Conservation (phyloP, 2,888 invertebrate genomes). For the Sicus ferrugineus region DNA sequence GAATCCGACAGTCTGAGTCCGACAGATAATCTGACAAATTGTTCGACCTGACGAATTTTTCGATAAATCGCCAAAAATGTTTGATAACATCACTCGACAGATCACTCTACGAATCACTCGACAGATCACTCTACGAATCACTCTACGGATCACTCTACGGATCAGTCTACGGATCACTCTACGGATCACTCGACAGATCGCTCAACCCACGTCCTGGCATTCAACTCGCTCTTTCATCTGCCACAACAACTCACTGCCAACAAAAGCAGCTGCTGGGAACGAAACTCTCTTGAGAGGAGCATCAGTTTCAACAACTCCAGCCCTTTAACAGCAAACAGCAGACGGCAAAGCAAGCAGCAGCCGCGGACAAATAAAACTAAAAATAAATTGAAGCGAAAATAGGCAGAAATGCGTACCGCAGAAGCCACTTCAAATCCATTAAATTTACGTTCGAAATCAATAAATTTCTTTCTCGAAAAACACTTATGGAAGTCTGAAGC, state of each 20-base stretch:
- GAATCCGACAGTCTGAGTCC: too few species aligned
- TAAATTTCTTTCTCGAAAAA: slow-evolving; percentile 38
- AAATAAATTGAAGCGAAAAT: slow-evolving; percentile 22
- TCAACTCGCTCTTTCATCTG: slow-evolving; percentile 1
- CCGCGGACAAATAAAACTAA: not conserved
- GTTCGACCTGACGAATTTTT: too few species aligned
- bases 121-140: not conserved
- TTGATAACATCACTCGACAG: too few species aligned
- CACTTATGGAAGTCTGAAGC: slow-evolving; percentile 31
- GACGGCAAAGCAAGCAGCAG: not conserved
- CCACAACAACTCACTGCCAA: not conserved
- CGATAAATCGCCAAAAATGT: too few species aligned
- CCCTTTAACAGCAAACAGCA: slow-evolving; percentile 18
- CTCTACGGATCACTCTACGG: not conserved
- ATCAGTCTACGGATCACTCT: not conserved
- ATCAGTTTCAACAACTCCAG: slow-evolving; percentile 24
- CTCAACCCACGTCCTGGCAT: not conserved
- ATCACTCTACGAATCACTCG: not conserved
- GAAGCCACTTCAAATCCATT: slow-evolving; percentile 48
- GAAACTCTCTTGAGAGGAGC: not conserved
- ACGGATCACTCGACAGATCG: not conserved
- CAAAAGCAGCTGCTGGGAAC: slow-evolving; percentile 17
- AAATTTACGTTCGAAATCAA: slow-evolving; percentile 42
- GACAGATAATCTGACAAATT: too few species aligned
- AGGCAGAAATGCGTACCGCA: not conserved